These are phyloP conservation scores for Caenorhabditis becei DNA, from an alignment of 2,888 invertebrate species.

Conservation along the genomic window DNA sequence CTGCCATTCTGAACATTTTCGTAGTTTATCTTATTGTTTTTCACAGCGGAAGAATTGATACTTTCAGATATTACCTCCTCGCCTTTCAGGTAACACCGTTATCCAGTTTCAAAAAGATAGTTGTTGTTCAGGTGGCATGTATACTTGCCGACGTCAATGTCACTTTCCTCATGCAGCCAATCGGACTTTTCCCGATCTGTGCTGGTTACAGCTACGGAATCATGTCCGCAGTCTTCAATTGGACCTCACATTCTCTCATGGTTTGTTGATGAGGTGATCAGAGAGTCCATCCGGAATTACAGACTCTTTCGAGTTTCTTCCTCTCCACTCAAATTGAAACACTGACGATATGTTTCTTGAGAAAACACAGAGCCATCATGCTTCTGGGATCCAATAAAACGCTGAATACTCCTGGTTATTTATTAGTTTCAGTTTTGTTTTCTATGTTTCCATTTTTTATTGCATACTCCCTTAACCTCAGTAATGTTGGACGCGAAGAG, in stretches of 20 bases:
- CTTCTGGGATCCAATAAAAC: background rate
- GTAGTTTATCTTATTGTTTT: background rate
- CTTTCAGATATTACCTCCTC: constrained; percentile 18
- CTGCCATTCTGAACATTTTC: constrained; percentile 5
- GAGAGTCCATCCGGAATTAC: no score
- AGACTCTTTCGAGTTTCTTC: constrained; percentile 9
- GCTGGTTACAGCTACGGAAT: constrained; percentile 24
- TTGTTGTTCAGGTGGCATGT: constrained; percentile 26
- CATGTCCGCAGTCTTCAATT: background rate
- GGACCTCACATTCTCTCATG: constrained; percentile 6
- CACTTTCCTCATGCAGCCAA: constrained; percentile 25
- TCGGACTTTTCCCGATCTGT: constrained; percentile 21
- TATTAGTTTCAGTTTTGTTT: background rate
- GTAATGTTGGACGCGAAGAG: background rate
- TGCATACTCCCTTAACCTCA: background rate
- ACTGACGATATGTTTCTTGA: constrained; percentile 15
- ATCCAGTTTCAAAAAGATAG: background rate
- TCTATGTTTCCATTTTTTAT: background rate
- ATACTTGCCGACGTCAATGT: constrained; percentile 19
- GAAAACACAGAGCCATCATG: constrained; percentile 33
- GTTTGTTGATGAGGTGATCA: background rate
- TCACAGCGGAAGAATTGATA: constrained; percentile 22
- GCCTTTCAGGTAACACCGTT: constrained; percentile 4
- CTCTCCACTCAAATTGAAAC: constrained; percentile 15
- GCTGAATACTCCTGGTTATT: no score